These are phyloP conservation scores for Globia sparganii DNA, from an alignment of 2,888 invertebrate species.

Conservation along the genomic window DNA sequence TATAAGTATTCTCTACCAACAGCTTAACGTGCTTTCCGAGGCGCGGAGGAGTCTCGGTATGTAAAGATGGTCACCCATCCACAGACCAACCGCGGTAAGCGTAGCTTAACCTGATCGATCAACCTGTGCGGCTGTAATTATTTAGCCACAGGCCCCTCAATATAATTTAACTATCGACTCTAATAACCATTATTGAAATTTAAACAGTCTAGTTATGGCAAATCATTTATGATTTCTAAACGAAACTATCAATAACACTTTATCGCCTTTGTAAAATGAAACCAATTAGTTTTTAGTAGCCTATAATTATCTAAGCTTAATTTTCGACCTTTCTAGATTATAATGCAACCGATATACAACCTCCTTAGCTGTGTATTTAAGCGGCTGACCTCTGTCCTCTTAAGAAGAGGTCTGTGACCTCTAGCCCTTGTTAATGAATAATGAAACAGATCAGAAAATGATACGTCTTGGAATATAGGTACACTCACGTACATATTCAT, in stretches of 20 bases:
- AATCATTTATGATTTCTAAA: slow-evolving; percentile 2
- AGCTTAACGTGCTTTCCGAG: no score
- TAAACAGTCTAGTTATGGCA: neutral
- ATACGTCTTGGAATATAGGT: slow-evolving; percentile 37
- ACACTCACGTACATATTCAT: slow-evolving; percentile 41
- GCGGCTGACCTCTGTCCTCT: slow-evolving; percentile 20
- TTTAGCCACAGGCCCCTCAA: no score
- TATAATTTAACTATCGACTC: neutral
- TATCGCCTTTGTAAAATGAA: slow-evolving; percentile 12
- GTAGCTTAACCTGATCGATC: no score
- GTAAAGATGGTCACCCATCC: no score
- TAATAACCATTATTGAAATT: neutral
- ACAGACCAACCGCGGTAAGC: no score
- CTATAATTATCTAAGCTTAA: slow-evolving; percentile 15
- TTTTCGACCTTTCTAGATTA: slow-evolving; percentile 24
- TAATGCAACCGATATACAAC: slow-evolving; percentile 11
- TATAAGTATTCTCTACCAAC: neutral
- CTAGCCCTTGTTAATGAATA: slow-evolving; percentile 65
- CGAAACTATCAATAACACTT: neutral
- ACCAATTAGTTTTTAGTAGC: neutral
- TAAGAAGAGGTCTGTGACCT: slow-evolving; percentile 20
- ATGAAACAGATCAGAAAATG: slow-evolving; percentile 64
- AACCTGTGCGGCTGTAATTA: no score
- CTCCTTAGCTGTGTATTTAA: slow-evolving; percentile 20
- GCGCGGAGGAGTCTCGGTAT: no score